Base-by-base conservation (phyloP, 2,797 vertebrate species). In the Microcaecilia unicolor region DNA sequence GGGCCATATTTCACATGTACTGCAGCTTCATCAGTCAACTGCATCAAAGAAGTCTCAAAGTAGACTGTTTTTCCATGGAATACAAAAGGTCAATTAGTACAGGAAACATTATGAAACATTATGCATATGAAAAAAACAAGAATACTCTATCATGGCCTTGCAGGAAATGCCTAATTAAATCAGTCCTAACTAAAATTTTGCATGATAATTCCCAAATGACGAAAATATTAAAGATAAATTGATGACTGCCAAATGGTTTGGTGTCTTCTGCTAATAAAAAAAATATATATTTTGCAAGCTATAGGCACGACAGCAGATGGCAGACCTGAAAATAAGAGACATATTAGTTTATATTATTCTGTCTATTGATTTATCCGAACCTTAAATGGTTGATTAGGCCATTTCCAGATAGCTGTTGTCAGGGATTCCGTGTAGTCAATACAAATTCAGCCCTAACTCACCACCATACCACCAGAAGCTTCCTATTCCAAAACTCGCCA, bases 141-240 rank as follows among this genome's bases (percentile, higher is more conserved):
- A 65, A 73, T 60, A 55, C 43, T 67, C 52, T 40, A 64, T 64
- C 62, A 68, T 48, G 66, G 60, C 61, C 59, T 69, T 74, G 71
- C 72, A 84, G 76, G 77, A 85, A 83, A 76, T 57, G 55, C 62
- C 70, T 82, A 78, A 84, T 77, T 80, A 74, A 80, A 84, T 84
- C 67, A 79, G 51, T 59, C 39, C 51, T 64, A 32, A 41, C 55
- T 74, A 48, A 51, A 48, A 60, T 76, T 72, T 75, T 80, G 67
- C 59, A 72, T 60, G 73, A 73, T 71, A 72, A 73, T 65, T 72
- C 60, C 58, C 67, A 75, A 77, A 81, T 65, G 66, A 78, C 58
- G 69, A 69, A 75, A 67, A 74, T 70, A 66, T 65, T 74, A 70
- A 81, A 76, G 61, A 67, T 25, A 78, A 80, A 81, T 53, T 68